phyloP scores from a whole-genome alignment of 2,113 vertebrate species.

The Dromiciops gliroides region DNA sequence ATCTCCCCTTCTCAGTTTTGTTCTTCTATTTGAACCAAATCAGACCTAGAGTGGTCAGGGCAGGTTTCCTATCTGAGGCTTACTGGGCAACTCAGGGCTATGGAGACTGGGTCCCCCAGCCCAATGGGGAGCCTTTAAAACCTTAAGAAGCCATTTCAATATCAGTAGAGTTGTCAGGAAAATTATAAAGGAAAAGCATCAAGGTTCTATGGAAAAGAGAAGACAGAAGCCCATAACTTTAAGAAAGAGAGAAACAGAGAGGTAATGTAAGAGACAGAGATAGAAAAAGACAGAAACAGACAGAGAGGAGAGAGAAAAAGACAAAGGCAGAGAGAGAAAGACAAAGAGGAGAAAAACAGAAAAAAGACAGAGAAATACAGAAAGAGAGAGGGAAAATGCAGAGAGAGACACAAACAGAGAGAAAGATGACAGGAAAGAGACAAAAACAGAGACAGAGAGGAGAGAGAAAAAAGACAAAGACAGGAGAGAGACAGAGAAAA shows the following conservation, averaged over 20 bases:
- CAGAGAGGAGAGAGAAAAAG: too few species aligned
- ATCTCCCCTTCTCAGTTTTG: neutral
- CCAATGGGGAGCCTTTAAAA: slow-evolving; percentile 51
- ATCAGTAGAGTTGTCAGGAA: neutral
- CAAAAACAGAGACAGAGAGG: too few species aligned
- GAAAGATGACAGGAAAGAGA: neutral
- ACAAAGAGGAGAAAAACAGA: neutral
- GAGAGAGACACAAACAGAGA: neutral
- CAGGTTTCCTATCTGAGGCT: neutral
- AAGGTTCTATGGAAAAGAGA: slow-evolving; percentile 42
- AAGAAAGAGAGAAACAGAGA: neutral
- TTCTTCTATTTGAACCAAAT: slow-evolving; percentile 22
- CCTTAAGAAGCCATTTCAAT: slow-evolving; percentile 37
- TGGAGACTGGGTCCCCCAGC: slow-evolving; percentile 20
- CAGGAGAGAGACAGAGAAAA: neutral
- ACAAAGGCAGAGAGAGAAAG: too few species aligned
- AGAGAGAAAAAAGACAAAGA: too few species aligned
- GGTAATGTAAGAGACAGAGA: too few species aligned
- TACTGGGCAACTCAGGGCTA: slow-evolving; percentile 4
- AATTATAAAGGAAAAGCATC: slow-evolving; percentile 39
- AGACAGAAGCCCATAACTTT: neutral
- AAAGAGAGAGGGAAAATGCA: neutral
- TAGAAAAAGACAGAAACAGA: too few species aligned
- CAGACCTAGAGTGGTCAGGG: neutral
- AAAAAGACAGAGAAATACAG: too few species aligned